These are phyloP conservation scores for Callorhinus ursinus DNA, from an alignment of 2,113 vertebrate species.

Conservation along the genomic window DNA sequence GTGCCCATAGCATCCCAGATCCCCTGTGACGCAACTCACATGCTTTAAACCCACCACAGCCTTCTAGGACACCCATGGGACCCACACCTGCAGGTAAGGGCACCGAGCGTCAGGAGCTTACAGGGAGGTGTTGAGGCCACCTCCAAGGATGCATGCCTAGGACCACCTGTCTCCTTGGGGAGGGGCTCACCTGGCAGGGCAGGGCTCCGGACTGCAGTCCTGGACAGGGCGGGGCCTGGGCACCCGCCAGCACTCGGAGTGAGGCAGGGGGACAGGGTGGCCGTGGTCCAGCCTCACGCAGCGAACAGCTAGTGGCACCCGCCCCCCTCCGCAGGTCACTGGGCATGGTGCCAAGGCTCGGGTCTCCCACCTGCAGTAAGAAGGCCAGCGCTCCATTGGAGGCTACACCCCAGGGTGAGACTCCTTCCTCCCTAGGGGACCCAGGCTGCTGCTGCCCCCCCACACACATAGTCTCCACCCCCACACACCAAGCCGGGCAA, in stretches of 20 bases:
- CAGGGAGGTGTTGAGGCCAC: background rate
- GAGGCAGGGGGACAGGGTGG: conserved; percentile 71
- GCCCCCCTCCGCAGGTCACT: conserved; percentile 86
- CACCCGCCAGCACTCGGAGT: conserved; percentile 80
- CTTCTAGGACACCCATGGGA: background rate
- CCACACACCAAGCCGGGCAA: conserved; percentile 89
- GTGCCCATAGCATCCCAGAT: rapidly evolving
- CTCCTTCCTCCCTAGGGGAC: background rate
- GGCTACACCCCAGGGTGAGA: rapidly evolving
- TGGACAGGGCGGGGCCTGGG: conserved; percentile 74
- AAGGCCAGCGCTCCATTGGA: rapidly evolving
- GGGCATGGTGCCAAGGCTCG: conserved; percentile 86
- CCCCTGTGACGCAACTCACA: rapidly evolving
- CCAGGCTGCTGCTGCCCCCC: background rate
- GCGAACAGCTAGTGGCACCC: conserved; percentile 79
- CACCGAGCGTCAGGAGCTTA: rapidly evolving
- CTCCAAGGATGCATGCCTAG: no score
- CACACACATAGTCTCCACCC: rapidly evolving
- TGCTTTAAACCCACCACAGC: rapidly evolving
- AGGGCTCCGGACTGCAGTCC: conserved; percentile 83
- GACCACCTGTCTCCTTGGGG: background rate
- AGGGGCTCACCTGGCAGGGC: conserved; percentile 84
- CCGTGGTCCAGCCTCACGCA: conserved; percentile 83
- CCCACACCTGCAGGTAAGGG: background rate
- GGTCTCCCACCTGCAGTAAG: conserved; percentile 84